These are phyloP conservation scores for Dysdera silvatica DNA, from an alignment of 1,140 invertebrate genomes.

Conservation along the genomic window DNA sequence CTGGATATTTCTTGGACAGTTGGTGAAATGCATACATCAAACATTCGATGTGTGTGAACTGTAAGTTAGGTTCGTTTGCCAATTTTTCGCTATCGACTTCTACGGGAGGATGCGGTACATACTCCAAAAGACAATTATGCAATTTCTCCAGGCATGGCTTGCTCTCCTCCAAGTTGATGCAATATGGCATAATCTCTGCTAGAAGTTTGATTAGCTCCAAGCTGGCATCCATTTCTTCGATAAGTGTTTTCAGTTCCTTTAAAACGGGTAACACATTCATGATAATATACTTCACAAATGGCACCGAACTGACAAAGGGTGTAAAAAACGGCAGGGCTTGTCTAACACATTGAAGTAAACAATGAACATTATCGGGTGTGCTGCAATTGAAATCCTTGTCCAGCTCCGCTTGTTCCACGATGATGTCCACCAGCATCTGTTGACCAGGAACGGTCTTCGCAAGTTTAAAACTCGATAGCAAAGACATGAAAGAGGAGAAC, in stretches of 20 bases:
- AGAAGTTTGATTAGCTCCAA: conserved; percentile 76
- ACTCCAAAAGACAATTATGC: conserved; percentile 45
- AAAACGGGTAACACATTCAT: conserved; percentile 67
- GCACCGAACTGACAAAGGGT: conserved; percentile 77
- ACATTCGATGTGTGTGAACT: conserved; percentile 90
- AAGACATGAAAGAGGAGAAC: conserved; percentile 79
- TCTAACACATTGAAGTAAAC: conserved; percentile 73
- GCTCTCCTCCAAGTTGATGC: conserved; percentile 64
- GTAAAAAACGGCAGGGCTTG: conserved; percentile 67
- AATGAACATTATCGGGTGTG: conserved; percentile 67
- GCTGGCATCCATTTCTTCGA: conserved; percentile 47
- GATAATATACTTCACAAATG: conserved; percentile 79
- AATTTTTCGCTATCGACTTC: conserved; percentile 50
- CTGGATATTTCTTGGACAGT: conserved; percentile 68
- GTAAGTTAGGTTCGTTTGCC: conserved; percentile 59
- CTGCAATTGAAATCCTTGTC: conserved; percentile 62
- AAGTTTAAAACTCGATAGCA: conserved; percentile 68
- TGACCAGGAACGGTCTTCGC: conserved; percentile 72
- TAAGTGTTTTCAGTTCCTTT: conserved; percentile 36
- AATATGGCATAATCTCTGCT: conserved; percentile 71
- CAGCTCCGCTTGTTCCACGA: conserved; percentile 71
- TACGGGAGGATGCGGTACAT: conserved; percentile 63
- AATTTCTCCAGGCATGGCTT: conserved; percentile 62
- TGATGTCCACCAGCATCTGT: conserved; percentile 74
- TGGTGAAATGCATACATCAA: conserved; percentile 82